phyloP scores from a whole-genome alignment of 2,113 vertebrate genomes.

The Leucopsar rothschildi region DNA sequence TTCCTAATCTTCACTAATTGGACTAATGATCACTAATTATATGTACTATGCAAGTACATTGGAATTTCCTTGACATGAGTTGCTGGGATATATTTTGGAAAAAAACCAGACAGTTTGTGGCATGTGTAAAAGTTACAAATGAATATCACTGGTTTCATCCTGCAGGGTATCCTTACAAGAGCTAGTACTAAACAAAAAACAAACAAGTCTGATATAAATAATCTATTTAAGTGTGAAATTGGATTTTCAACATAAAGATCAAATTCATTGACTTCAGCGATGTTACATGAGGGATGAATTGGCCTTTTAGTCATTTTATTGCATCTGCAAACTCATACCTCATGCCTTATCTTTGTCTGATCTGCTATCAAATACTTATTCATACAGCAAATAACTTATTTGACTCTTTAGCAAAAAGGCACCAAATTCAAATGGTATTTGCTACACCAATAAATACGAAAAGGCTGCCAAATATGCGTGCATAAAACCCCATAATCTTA shows the following conservation, averaged over 20 bases:
- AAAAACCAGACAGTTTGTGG: background rate
- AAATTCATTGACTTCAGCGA: conserved; percentile 45
- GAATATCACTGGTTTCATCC: conserved; percentile 1
- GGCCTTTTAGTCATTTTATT: conserved; percentile 53
- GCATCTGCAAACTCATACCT: conserved; percentile 34
- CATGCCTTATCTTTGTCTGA: conserved; percentile 22
- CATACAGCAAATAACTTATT: conserved; percentile 39
- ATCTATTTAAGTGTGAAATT: conserved; percentile 67
- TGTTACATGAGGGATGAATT: conserved; percentile 44
- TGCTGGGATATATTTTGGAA: background rate
- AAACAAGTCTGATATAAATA: conserved; percentile 59
- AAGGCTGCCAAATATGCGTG: background rate
- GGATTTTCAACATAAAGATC: conserved; percentile 60
- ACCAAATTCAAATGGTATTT: conserved; percentile 48
- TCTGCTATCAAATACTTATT: conserved; percentile 53
- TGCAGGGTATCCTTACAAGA: conserved; percentile 11
- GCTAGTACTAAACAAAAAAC: conserved; percentile 2
- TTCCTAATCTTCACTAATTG: background rate
- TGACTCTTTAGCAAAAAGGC: conserved; percentile 27
- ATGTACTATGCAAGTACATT: background rate
- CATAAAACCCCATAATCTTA: conserved; percentile 38
- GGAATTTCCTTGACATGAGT: background rate
- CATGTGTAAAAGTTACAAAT: background rate
- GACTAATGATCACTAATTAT: conserved; percentile 1
- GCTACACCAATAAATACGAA: conserved; percentile 7